Evolutionary conservation across 2,113 vertebrate species (phyloP).

Genomic region (Polypterus bichir): DNA sequence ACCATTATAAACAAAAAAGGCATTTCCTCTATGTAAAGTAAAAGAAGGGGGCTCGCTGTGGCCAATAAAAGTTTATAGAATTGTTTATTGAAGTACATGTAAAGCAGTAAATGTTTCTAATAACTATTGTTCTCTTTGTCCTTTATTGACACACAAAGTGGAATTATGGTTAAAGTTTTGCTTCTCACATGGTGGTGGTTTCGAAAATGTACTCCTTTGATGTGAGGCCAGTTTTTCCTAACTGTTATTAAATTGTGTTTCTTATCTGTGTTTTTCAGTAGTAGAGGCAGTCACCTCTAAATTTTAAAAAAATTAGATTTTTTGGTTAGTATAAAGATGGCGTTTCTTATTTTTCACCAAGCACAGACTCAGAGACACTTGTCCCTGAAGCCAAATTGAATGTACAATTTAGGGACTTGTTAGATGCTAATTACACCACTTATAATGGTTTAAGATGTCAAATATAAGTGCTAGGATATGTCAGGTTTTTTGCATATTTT

Average conservation of each 20-base stretch:
- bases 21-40: neutral
- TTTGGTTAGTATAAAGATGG: too few relatives aligned
- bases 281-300: too few relatives aligned
- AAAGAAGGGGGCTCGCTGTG: neutral
- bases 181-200: slow-evolving; percentile 52
- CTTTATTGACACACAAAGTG: slow-evolving; percentile 43
- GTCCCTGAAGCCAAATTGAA: too few relatives aligned
- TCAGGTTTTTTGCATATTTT: too few relatives aligned
- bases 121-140: slow-evolving; percentile 46
- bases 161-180: slow-evolving; percentile 30
- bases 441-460: too few relatives aligned
- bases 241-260: slow-evolving; percentile 42
- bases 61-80: neutral
- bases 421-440: too few relatives aligned
- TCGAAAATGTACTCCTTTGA: slow-evolving; percentile 49
- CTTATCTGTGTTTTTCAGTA: slow-evolving; percentile 40
- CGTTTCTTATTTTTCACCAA: too few relatives aligned
- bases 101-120: slow-evolving; percentile 41
- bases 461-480: too few relatives aligned
- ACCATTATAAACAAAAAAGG: neutral
- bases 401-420: too few relatives aligned
- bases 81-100: neutral
- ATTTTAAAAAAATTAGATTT: too few relatives aligned
- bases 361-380: too few relatives aligned
- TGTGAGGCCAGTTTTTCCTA: slow-evolving; percentile 39